Evolutionary conservation across 2,888 invertebrate genomes (phyloP).

Genomic region (Halocaridina rubra): DNA sequence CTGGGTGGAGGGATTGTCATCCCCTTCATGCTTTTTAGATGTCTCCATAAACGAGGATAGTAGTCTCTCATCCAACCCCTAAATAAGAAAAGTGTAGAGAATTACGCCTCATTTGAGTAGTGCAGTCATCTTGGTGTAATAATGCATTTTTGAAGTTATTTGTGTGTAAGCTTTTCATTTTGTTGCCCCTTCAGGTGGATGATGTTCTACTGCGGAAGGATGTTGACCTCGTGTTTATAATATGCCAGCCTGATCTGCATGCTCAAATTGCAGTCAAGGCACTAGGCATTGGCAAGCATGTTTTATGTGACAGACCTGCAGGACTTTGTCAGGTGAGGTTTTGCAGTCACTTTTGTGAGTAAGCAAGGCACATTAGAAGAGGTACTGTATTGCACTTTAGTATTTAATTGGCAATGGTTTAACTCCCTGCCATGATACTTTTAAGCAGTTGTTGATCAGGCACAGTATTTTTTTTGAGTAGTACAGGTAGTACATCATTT

Average conservation of each 20-base stretch:
- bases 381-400: too few species aligned
- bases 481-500: neutral
- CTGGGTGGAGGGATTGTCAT: too few species aligned
- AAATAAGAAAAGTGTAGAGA: too few species aligned
- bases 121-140: too few species aligned
- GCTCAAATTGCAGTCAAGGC: constrained; percentile 97
- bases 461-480: neutral
- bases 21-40: too few species aligned
- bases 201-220: constrained; percentile 92
- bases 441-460: neutral
- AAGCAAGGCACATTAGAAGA: too few species aligned
- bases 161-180: too few species aligned
- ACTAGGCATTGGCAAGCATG: constrained; percentile 96
- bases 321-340: constrained; percentile 78
- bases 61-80: too few species aligned
- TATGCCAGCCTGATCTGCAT: constrained; percentile 93
- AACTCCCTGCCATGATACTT: neutral
- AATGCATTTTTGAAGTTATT: too few species aligned
- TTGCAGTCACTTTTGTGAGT: too few species aligned
- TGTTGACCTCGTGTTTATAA: constrained; percentile 90
- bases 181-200: constrained; percentile 79
- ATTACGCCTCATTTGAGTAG: too few species aligned
- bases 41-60: too few species aligned
- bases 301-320: constrained; percentile 93
- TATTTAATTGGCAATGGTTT: neutral